These are phyloP conservation scores for Cheiracanthium punctorium DNA, from an alignment of 2,888 invertebrate species.

Conservation along the genomic window DNA sequence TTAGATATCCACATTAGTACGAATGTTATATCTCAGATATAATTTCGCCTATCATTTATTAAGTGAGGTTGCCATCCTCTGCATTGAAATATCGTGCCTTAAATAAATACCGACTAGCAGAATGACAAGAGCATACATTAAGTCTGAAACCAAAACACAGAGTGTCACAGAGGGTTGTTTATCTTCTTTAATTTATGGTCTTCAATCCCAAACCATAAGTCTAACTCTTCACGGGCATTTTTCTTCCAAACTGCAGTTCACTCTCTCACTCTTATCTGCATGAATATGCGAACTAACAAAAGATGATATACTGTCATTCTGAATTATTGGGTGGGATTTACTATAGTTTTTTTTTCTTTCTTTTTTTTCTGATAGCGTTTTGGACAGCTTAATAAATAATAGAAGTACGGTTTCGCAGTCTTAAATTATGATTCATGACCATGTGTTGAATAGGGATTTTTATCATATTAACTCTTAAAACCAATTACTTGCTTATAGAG, in stretches of 20 bases:
- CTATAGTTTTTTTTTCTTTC: background rate
- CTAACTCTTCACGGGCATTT: background rate
- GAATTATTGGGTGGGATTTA: background rate
- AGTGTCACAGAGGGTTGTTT: too few species aligned
- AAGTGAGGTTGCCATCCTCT: too few species aligned
- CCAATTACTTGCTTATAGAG: too few species aligned
- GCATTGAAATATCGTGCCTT: too few species aligned
- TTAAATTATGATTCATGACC: background rate
- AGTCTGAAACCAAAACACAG: too few species aligned
- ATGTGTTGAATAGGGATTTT: background rate
- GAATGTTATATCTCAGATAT: too few species aligned
- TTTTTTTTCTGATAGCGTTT: background rate
- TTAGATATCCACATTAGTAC: too few species aligned
- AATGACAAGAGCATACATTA: too few species aligned
- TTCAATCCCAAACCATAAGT: background rate
- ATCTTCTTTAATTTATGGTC: background rate
- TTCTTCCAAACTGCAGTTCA: background rate
- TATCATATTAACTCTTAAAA: background rate
- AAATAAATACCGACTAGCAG: too few species aligned
- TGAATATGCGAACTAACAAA: background rate
- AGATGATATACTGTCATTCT: background rate
- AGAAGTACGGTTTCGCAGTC: background rate
- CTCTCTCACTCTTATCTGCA: background rate
- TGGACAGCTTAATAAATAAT: background rate
- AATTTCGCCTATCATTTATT: too few species aligned